A percentile compares a stretch with the other conserved stretches of the same genome.
phyloP scores from a whole-genome alignment of 1,140 invertebrate species.

The Asobara japonica region DNA sequence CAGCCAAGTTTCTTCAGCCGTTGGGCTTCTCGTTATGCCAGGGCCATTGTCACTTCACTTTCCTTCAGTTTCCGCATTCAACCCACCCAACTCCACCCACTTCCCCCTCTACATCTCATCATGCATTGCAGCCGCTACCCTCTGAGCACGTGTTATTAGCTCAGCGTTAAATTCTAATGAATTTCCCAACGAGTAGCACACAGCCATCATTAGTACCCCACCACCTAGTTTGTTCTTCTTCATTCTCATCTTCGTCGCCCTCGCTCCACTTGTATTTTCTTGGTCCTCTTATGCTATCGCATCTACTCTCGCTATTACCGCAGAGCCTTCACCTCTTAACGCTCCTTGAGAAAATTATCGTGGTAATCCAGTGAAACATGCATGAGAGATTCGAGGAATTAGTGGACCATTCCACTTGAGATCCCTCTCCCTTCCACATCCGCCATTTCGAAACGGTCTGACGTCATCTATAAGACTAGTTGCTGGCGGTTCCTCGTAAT shows the following conservation, averaged over 20 bases:
- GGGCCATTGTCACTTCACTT: background rate
- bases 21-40: background rate
- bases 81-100: background rate
- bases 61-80: background rate
- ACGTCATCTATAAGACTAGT: background rate
- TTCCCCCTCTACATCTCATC: no score
- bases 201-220: background rate
- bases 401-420: constrained; percentile 31
- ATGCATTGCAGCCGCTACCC: background rate
- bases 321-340: constrained; percentile 17
- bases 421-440: background rate
- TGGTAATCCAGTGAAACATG: constrained; percentile 46
- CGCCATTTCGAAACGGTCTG: background rate
- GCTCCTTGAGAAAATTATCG: constrained; percentile 41
- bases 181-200: constrained; percentile 41
- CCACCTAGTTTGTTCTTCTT: background rate
- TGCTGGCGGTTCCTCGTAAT: constrained; percentile 39
- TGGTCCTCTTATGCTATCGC: background rate
- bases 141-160: constrained; percentile 29
- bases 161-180: constrained; percentile 42
- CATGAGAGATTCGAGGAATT: constrained; percentile 41
- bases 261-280: background rate
- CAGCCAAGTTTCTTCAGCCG: background rate
- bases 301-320: constrained; percentile 11
- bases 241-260: constrained; percentile 11